These are phyloP conservation scores for Coenobita brevimanus DNA, from an alignment of 1,140 invertebrate genomes.

Conservation along the genomic window DNA sequence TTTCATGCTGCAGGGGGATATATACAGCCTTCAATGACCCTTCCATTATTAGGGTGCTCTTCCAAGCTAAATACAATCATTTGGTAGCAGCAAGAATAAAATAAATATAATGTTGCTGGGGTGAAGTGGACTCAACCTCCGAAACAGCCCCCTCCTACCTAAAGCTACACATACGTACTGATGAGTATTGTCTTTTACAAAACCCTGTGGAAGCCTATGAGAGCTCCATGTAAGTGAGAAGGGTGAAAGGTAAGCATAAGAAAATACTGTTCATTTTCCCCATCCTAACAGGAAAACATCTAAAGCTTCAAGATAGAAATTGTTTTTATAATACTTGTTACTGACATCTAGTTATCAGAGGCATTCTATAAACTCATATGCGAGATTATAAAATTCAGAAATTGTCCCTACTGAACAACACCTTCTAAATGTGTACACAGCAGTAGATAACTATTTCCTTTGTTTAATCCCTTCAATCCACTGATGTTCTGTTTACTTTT, in stretches of 20 bases:
- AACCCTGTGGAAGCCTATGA: constrained; percentile 61
- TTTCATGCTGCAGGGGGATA: too few species aligned
- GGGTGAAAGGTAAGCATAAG: constrained; percentile 59
- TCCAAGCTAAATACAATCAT: too few species aligned
- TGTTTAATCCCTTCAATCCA: too few species aligned
- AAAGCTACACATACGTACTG: constrained; percentile 35
- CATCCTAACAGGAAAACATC: constrained; percentile 54
- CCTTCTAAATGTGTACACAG: constrained; percentile 59
- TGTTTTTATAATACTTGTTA: constrained; percentile 47
- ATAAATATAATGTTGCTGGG: too few species aligned
- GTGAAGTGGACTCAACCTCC: background rate
- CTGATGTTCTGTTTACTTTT: too few species aligned
- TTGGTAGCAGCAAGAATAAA: too few species aligned
- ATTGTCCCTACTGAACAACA: constrained; percentile 66
- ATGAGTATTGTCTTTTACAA: constrained; percentile 60
- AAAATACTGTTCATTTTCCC: constrained; percentile 59
- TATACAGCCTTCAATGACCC: too few species aligned
- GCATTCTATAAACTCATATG: constrained; percentile 63
- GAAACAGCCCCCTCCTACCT: background rate
- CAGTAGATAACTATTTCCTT: constrained; percentile 62
- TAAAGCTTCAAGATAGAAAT: constrained; percentile 69
- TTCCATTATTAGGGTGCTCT: too few species aligned
- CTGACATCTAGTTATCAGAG: constrained; percentile 63
- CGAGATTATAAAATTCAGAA: constrained; percentile 68
- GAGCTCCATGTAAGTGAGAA: constrained; percentile 46